A percentile compares a stretch with the other conserved stretches of the same genome.
phyloP scores from a whole-genome alignment of 2,888 invertebrate species.

The Temnothorax rugatulus region DNA sequence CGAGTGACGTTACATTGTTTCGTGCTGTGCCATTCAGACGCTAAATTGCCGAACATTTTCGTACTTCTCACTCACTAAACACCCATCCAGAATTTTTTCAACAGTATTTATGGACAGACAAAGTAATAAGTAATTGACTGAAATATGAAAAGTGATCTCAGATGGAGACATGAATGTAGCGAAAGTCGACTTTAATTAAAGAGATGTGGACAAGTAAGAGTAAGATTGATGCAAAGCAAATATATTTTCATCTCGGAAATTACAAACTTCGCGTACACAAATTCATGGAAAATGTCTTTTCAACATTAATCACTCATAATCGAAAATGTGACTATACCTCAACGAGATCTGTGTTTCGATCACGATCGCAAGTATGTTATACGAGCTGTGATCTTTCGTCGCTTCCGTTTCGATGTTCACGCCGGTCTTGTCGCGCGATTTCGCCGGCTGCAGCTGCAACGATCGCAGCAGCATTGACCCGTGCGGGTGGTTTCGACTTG shows the following conservation, averaged over 20 bases:
- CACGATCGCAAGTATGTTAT: not conserved
- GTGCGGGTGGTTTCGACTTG: conserved; percentile 21
- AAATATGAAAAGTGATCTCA: not conserved
- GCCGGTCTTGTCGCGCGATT: conserved; percentile 28
- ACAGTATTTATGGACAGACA: not conserved
- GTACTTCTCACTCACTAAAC: not conserved
- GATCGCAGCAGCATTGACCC: conserved; percentile 30
- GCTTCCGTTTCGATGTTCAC: conserved; percentile 22
- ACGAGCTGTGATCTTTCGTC: conserved; percentile 1
- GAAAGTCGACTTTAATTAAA: not conserved
- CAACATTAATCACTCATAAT: not conserved
- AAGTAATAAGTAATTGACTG: not conserved
- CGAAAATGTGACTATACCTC: not conserved
- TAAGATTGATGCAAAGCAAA: not conserved
- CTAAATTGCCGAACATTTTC: conserved; percentile 14
- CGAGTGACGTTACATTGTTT: conserved; percentile 75
- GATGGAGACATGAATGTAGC: not conserved
- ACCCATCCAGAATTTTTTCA: not conserved
- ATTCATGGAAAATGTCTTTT: not conserved
- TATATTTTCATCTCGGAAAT: not conserved
- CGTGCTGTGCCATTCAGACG: conserved; percentile 28
- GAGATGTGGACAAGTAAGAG: not conserved
- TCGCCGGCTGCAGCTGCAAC: conserved; percentile 28
- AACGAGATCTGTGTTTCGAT: not conserved
- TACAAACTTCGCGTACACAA: not conserved